Evolutionary conservation across 2,113 vertebrate genomes (phyloP), one percentile per base, ranked within the genome.

Genomic region (Dipodomys merriami): DNA sequence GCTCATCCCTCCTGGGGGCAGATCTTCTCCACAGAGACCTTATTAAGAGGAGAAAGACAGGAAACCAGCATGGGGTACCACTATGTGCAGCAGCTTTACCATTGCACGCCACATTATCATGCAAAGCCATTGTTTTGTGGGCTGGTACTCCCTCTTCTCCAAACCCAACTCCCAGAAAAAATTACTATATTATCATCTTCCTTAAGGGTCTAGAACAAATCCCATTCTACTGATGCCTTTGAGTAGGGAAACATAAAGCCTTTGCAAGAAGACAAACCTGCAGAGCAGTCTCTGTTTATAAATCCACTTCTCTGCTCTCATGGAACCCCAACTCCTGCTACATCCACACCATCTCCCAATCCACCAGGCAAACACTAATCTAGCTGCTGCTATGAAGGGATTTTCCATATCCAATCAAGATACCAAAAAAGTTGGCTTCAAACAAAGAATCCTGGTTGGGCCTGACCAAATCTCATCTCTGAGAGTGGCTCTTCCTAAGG

Each of bases 1-100:
- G 12, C 77, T 44, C 16, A 30, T 16, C 44, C 46, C 73, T 80
- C 89, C 57, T 82, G 86, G 94, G 49, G 88, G 88, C 2, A 1
- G 72, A 23, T 30, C 33, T 35, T 91, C 18, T 95, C 92, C 81
- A 44, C 29, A 77, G 96, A 91, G 93, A 74, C 92, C 88, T 95
- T 93, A 92, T 94, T 96, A 95, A 90, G 77, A 88, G 65, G 72
- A 82, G 25, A 88, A 88, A 95, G 90, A 71, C 0, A 7, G 83
- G 92, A 90, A 95, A 7, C 53, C 81, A 92, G 94, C 72, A 67
- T 76, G 91, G 62, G 92, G 69, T 29, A 39, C 81, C 57, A 3
- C 53, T 53, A 8, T 60, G 73, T 30, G 46, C 33, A 86, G 57
- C 39, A 35, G 86, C 78, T 65, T 35, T 77, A 35, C 83, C 71